Evolutionary conservation across 2,888 invertebrate species (phyloP), one percentile per base, ranked within the genome.

Genomic region (Gymnosoma rotundatum): DNA sequence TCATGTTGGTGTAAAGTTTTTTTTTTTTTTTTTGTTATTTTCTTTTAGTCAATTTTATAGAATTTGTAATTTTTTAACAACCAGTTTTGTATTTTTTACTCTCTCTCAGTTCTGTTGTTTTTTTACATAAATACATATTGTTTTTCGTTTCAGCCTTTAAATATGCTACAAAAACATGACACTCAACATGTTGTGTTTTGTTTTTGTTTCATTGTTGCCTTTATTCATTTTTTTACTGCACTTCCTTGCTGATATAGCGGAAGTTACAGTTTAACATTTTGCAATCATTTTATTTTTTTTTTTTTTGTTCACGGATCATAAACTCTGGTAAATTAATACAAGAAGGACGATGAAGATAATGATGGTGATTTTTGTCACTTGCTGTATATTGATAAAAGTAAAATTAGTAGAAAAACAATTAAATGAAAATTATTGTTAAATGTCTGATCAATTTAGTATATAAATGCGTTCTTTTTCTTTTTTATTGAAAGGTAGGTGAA

Each of bases 201-300:
- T 74, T 56, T 83, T 76, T 52, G 14, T 73, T 25, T 50, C 48
- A 42, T 56, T 21, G 66, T 63, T 54, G 60, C 38, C 7, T 52
- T 63, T 32, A 16, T 56, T 67, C 36, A 54, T 60, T 54, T 42
- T 54, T 25, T 54, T 58, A 21, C n/a, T 25, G 1, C 14, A 10
- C 74, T 54, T 69, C 52, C 38, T 52, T 21, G 25, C 50, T 72
- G 58, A 64, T 32, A 45, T 50, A 70, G 36, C 63, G 81, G 81
- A 81, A 84, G 84, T 78, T 73, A 69, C 73, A 80, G 67, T 84
- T 84, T 78, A 80, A 80, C 76, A 84, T 78, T 72, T 70, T 74
- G 69, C 54, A 56, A 81, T 75, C 10, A 32, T n/a, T n/a, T n/a
- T n/a, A n/a, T n/a, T 21, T 67, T 72, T 69, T 60, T 83, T 58